Evolutionary conservation across 2,113 vertebrate species (phyloP).

Genomic region (Sceloporus tristichus): DNA sequence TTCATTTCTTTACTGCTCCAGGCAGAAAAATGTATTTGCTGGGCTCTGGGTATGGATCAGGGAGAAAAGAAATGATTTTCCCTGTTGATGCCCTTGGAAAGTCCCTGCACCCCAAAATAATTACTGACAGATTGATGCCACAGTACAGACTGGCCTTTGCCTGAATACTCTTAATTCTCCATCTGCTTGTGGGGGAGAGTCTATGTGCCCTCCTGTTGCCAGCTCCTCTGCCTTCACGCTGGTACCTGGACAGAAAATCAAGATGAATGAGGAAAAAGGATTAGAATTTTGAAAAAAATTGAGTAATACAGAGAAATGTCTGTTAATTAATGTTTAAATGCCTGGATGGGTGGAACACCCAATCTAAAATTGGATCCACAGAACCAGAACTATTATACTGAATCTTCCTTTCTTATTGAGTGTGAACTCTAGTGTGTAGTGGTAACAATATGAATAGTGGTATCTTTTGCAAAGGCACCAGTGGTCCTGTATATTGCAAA

Average conservation of each 20-base stretch:
- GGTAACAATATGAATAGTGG: not conserved
- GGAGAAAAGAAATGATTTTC: not conserved
- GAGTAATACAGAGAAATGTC: not conserved
- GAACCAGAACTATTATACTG: constrained; percentile 15
- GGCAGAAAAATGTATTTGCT: no score
- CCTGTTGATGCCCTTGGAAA: not conserved
- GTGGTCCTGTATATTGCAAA: not conserved
- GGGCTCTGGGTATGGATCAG: not conserved
- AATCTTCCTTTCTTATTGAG: constrained; percentile 49
- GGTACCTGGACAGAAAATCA: not conserved
- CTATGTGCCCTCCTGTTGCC: not conserved
- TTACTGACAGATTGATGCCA: not conserved
- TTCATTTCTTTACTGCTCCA: no score
- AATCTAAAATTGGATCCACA: constrained; percentile 14
- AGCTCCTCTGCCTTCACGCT: not conserved
- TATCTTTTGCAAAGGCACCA: not conserved
- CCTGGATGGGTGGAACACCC: not conserved
- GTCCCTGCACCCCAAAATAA: not conserved
- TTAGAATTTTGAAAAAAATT: not conserved
- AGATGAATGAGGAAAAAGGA: not conserved
- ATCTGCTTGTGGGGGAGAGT: not conserved
- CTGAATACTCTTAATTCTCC: not conserved
- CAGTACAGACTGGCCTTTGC: not conserved
- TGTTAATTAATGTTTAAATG: constrained; percentile 24
- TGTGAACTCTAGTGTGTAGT: not conserved